Base-by-base conservation (phyloP, 2,888 invertebrate genomes). In the Volucella zonaria region DNA sequence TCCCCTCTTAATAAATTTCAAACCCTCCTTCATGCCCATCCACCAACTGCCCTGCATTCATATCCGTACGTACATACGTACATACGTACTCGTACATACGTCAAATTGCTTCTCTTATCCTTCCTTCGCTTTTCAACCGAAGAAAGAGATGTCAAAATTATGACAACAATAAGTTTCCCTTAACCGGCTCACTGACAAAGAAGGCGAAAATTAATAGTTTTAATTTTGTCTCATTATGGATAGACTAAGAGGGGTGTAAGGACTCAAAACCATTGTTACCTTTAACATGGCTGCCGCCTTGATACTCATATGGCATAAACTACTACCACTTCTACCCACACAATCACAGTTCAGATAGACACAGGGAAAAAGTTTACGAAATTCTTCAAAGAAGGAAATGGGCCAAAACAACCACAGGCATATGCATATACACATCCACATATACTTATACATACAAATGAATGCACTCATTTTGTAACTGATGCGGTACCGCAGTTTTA, bases 181-280 rank as follows among this genome's bases (percentile, higher is more conserved):
- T 18, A 68, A 58, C 58, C 47, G 15, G 52, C 59, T 47, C 62
- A 56, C 6, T 45, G 42, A 23, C n/a, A 51, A 49, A 14, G 56
- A 73, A 52, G n/a, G 59, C 31, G 52, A 58, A 78, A 82, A 82
- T 82, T 82, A 78, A 82, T 82, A 78, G 82, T 82, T 82, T 82
- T 82, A 78, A 82, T 82, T 82, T 82, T 58, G 73, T 51, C 78
- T 78, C 74, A 82, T 82, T 78, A 82, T 82, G 14, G 3, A 8
- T 49, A 78, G 61, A 67, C 68, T 68, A 74, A 59, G 82, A 6
- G 31, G 6, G 31, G 31, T 31, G 31, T 6, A 31, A 31, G 31
- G 31, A 31, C 31, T 31, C 31, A 31, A 4, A 31, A 74, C 68
- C 58, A 64, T 73, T 74, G 62, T 78, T 78, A 82, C 82, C 82